Percentiles rank a stretch among this genome's conserved stretches.
Conservation (phyloP, 2,113 vertebrate species). For the Anguilla rostrata region DNA sequence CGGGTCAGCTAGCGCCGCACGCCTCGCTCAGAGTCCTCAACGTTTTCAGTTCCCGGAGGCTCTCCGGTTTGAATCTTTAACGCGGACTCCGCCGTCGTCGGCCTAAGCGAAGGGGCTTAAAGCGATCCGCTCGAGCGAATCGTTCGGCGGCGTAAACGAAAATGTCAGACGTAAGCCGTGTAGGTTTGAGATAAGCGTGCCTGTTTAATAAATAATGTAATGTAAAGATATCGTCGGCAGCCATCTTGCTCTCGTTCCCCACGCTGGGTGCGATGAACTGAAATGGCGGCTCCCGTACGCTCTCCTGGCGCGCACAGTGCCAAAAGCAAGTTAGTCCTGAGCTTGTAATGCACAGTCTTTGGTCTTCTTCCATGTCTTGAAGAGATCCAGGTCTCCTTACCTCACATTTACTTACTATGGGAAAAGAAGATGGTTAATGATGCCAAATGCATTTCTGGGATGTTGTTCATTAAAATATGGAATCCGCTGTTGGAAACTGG, state of each 20-base stretch:
- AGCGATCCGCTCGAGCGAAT: no score
- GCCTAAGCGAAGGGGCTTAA: no score
- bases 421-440: background rate
- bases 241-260: background rate
- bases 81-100: no score
- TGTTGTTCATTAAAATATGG: background rate
- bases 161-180: no score
- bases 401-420: background rate
- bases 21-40: no score
- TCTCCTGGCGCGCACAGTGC: background rate
- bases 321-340: background rate
- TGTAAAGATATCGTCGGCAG: background rate
- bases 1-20: no score
- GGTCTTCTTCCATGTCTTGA: background rate
- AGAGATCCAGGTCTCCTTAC: background rate
- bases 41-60: no score
- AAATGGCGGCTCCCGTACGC: background rate
- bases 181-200: no score
- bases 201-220: background rate
- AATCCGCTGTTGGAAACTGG: background rate
- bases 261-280: background rate
- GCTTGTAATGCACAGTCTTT: background rate
- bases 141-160: no score
- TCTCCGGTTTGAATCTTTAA: no score
- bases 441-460: background rate